Percentiles rank a stretch among this genome's conserved stretches.
These are phyloP conservation scores for Linepithema humile DNA, from an alignment of 1,140 invertebrate species.

Conservation along the genomic window DNA sequence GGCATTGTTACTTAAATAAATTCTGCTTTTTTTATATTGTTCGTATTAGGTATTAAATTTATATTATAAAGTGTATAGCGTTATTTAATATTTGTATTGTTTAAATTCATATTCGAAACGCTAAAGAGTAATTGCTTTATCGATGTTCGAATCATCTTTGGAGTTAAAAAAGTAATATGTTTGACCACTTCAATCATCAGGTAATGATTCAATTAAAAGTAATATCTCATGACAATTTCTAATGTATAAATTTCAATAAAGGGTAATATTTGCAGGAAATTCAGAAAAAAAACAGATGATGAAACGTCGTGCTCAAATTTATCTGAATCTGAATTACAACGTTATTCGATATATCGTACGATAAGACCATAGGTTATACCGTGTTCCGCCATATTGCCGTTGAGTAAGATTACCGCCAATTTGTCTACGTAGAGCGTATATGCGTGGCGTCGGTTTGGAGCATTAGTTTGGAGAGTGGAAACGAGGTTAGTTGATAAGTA, in stretches of 20 bases:
- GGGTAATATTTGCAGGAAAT: too few relatives aligned
- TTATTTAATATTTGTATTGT: neutral
- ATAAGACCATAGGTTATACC: neutral
- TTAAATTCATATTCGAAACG: neutral
- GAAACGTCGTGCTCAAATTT: too few relatives aligned
- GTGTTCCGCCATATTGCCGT: neutral
- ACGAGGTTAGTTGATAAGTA: too few relatives aligned
- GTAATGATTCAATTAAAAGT: too few relatives aligned
- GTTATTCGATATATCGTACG: neutral
- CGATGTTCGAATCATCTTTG: constrained; percentile 10
- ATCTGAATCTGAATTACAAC: too few relatives aligned
- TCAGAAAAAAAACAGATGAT: too few relatives aligned
- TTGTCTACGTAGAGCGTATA: neutral
- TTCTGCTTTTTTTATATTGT: constrained; percentile 9
- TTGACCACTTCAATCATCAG: too few relatives aligned
- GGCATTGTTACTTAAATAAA: constrained; percentile 31
- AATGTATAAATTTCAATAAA: too few relatives aligned
- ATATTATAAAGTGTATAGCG: neutral
- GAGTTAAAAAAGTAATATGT: too few relatives aligned
- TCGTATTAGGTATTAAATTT: neutral
- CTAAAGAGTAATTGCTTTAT: too few relatives aligned
- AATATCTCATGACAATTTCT: too few relatives aligned
- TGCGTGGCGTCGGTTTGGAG: neutral
- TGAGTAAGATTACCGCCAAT: constrained; percentile 48
- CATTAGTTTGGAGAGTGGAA: too few relatives aligned